Conservation (phyloP, 1,140 invertebrate genomes). For the Augochlora pura region DNA sequence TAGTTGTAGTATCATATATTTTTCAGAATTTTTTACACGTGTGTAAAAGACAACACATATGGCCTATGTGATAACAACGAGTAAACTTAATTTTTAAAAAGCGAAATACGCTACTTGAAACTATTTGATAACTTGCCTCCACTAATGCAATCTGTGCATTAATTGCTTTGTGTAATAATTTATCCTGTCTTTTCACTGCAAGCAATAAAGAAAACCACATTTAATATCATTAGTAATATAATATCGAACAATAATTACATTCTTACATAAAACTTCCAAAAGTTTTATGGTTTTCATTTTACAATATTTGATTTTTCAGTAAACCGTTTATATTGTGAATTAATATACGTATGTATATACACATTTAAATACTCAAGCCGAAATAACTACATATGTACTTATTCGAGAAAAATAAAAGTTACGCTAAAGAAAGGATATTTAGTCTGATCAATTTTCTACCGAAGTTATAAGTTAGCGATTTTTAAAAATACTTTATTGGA, state of each 20-base stretch:
- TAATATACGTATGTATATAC: too few species aligned
- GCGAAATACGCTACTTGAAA: background rate
- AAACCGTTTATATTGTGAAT: background rate
- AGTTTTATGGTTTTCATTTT: background rate
- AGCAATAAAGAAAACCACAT: background rate
- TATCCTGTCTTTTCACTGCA: background rate
- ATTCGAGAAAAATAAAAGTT: background rate
- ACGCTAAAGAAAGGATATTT: background rate
- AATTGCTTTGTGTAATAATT: background rate
- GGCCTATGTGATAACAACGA: slow-evolving; percentile 1
- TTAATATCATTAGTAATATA: background rate
- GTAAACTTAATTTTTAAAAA: background rate
- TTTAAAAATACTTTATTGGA: too few species aligned
- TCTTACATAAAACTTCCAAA: background rate
- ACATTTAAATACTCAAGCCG: background rate
- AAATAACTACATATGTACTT: background rate
- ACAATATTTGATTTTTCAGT: background rate
- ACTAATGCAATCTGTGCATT: background rate
- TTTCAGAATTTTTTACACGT: background rate
- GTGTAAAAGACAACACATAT: background rate
- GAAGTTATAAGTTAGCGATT: background rate
- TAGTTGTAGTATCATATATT: slow-evolving; percentile 2
- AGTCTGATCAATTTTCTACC: background rate
- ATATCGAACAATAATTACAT: background rate
- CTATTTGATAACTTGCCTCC: background rate